phyloP scores from a whole-genome alignment of 2,113 vertebrate genomes.

The Halichoerus grypus region DNA sequence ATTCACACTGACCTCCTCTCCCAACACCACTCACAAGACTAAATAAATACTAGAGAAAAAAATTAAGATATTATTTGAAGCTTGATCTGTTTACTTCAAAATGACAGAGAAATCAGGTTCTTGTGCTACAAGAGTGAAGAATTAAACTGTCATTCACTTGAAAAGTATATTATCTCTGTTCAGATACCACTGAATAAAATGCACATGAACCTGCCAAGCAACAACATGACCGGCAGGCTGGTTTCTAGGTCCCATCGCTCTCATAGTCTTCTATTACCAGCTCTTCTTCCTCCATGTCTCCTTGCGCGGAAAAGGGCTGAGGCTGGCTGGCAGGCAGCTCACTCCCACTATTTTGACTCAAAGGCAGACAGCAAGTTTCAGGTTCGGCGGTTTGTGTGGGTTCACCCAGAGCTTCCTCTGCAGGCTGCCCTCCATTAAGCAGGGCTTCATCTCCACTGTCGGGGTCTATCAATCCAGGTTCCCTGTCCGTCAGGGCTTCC shows the following conservation, averaged over 20 bases:
- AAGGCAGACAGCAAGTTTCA: conserved; percentile 56
- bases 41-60: conserved; percentile 79
- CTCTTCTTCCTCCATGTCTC: conserved; percentile 89
- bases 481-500: conserved; percentile 93
- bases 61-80: conserved; percentile 63
- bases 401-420: not conserved
- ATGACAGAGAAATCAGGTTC: conserved; percentile 1
- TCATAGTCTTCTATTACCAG: conserved; percentile 93
- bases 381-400: not conserved
- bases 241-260: conserved; percentile 87
- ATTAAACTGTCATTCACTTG: not conserved
- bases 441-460: conserved; percentile 85
- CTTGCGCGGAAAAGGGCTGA: conserved; percentile 87
- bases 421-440: not conserved
- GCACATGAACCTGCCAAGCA: not conserved
- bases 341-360: conserved; percentile 85
- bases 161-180: not conserved
- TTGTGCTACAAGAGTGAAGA: not conserved
- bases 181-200: not conserved
- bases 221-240: not conserved
- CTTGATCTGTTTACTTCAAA: conserved; percentile 2
- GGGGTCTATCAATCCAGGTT: conserved; percentile 86
- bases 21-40: conserved; percentile 53
- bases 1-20: not conserved
- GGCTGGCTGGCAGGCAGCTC: conserved; percentile 93